phyloP scores from a whole-genome alignment of 1,140 invertebrate genomes.

The Magallana ariakensis region DNA sequence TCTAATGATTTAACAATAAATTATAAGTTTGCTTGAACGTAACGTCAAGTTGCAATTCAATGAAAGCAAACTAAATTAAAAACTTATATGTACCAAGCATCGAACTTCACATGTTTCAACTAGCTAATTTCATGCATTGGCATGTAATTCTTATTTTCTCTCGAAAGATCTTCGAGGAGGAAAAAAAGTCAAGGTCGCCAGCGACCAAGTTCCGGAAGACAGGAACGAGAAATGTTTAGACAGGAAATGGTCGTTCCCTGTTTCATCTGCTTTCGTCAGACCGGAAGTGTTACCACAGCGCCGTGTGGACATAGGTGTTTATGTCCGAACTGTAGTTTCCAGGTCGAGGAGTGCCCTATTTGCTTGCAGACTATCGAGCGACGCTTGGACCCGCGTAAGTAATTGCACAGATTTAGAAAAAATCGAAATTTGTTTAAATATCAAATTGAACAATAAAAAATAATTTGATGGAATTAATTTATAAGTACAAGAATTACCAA shows the following conservation, averaged over 20 bases:
- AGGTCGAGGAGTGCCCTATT: background rate
- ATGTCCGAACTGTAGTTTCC: conserved; percentile 17
- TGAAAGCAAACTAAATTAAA: too few species aligned
- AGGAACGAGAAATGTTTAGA: background rate
- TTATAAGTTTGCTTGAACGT: too few species aligned
- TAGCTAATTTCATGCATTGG: too few species aligned
- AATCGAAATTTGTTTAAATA: too few species aligned
- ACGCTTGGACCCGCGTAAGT: conserved; percentile 6
- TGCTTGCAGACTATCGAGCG: background rate
- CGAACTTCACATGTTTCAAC: too few species aligned
- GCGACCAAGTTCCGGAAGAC: background rate
- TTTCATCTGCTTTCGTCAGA: background rate
- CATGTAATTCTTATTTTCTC: background rate
- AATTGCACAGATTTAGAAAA: too few species aligned
- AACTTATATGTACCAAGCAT: too few species aligned
- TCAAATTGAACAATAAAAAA: too few species aligned
- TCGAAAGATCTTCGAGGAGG: background rate
- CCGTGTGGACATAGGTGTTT: conserved; percentile 10
- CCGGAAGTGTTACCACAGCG: conserved; percentile 7
- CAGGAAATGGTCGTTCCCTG: conserved; percentile 20
- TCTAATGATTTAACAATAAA: too few species aligned
- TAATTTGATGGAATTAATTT: too few species aligned
- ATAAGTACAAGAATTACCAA: too few species aligned
- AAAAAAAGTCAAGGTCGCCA: background rate
- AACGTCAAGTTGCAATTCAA: too few species aligned